Evolutionary conservation across 2,797 vertebrate genomes (phyloP), one percentile per base, ranked within the genome.

Genomic region (Tragopan temminckii): DNA sequence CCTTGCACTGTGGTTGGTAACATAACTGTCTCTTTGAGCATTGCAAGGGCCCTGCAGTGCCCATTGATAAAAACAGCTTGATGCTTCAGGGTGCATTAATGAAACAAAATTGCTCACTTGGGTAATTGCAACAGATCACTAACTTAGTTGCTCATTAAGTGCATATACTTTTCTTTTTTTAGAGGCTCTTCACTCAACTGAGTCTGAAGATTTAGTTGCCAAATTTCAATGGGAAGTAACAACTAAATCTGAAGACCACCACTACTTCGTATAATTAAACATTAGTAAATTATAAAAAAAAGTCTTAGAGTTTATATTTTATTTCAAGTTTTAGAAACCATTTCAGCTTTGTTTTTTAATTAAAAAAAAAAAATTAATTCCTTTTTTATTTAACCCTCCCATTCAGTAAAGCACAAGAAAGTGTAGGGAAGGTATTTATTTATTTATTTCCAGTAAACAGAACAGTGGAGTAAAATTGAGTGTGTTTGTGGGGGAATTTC

Each of bases 101-200:
- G 82, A 96, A 91, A 88, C 59, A 88, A 84, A 96, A 95, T 94
- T 94, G 94, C 52, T 89, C 89, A 92, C 89, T 94, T 94, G 92
- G 94, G 92, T 93, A 97, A 95, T 81, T 94, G 81, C 90, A 67
- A 70, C 85, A 93, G 89, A 95, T 95, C 89, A 91, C 94, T 96
- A 95, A 89, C 90, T 94, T 92, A 85, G 90, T 89, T 92, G 92
- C 85, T 96, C 85, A 95, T 93, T 95, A 95, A 90, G 48, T 53
- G 85, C 72, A 64, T 78, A 33, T 64, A 69, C 80, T 21, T 57
- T 38, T 19, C 14, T 62, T 81, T 68, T 85, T 84, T 61, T 16
- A 45, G 59, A 2, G 17, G 48, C 36, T 80, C 80, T 78, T 87
- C 75, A 68, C 36, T 76, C 69, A 90, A 80, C 23, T 72, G 58